Percentiles rank a stretch among this genome's conserved stretches.
phyloP scores from a whole-genome alignment of 30 jellyfish, hydroid and myxozoan species.

The Chrysaora quinquecirrha region DNA sequence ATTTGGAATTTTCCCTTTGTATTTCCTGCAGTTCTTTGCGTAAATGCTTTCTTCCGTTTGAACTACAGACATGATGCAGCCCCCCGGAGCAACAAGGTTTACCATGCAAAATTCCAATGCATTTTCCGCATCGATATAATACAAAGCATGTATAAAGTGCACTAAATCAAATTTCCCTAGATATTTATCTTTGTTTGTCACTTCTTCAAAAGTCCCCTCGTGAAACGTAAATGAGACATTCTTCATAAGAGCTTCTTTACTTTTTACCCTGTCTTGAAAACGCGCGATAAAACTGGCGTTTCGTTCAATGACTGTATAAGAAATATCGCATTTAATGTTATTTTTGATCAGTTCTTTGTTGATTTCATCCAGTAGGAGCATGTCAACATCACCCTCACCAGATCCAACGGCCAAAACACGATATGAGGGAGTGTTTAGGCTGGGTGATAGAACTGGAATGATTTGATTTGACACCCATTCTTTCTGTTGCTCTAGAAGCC shows the following conservation, averaged over 20 bases:
- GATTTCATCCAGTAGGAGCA: constrained; percentile 25
- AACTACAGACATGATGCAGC: constrained; percentile 54
- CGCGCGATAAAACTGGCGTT: constrained; percentile 36
- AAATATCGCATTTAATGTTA: background rate
- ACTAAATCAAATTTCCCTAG: constrained; percentile 25
- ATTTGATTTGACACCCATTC: constrained; percentile 47
- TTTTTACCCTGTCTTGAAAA: constrained; percentile 37
- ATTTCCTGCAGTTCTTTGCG: constrained; percentile 52
- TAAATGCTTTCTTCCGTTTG: constrained; percentile 60
- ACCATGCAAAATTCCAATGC: constrained; percentile 47
- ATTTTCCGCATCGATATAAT: constrained; percentile 56
- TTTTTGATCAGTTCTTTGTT: background rate
- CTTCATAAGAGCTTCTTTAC: background rate
- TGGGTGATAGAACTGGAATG: constrained; percentile 22
- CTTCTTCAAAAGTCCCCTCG: constrained; percentile 37
- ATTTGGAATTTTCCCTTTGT: constrained; percentile 5
- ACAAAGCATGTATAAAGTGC: constrained; percentile 46
- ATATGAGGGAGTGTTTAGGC: background rate
- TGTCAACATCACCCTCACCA: constrained; percentile 72
- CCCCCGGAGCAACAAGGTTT: constrained; percentile 24
- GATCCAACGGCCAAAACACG: constrained; percentile 62
- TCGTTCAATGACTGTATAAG: constrained; percentile 57
- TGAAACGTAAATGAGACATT: constrained; percentile 30
- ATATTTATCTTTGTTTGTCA: background rate
- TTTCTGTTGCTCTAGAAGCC: constrained; percentile 67